Evolutionary conservation across 2,888 invertebrate species (phyloP).

Genomic region (Spodoptera littoralis): DNA sequence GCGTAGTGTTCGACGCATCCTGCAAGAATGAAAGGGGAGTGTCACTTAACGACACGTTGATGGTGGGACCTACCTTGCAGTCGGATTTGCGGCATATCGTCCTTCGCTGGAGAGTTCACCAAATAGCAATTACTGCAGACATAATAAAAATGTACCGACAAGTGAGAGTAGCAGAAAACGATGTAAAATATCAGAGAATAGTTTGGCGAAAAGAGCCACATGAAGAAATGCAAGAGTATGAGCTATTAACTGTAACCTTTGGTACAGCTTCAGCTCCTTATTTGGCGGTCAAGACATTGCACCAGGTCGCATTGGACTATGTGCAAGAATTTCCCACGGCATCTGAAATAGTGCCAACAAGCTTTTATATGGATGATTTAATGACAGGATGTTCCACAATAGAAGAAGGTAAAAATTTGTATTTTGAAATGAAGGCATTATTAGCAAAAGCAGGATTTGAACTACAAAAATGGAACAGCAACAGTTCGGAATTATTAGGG

Average conservation of each 20-base stretch:
- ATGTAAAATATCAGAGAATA: conserved; percentile 5
- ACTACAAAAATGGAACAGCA: conserved; percentile 8
- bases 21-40: conserved; percentile 6
- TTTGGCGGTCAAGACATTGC: conserved; percentile 2
- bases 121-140: conserved; percentile 6
- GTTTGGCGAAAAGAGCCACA: neutral
- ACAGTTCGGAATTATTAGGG: neutral
- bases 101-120: conserved; percentile 12
- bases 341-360: conserved; percentile 7
- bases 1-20: neutral
- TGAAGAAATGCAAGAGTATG: neutral
- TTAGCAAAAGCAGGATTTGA: conserved; percentile 3
- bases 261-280: conserved; percentile 7
- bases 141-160: conserved; percentile 14
- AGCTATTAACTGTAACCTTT: conserved; percentile 3
- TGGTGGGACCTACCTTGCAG: conserved; percentile 5
- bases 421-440: neutral
- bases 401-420: conserved; percentile 4
- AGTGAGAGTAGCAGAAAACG: conserved; percentile 9
- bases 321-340: conserved; percentile 3
- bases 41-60: conserved; percentile 6
- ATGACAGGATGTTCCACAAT: conserved; percentile 13
- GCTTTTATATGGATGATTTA: conserved; percentile 12
- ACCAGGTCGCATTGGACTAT: conserved; percentile 7
- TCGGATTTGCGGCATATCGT: conserved; percentile 4